Base-by-base conservation (phyloP, 2,797 vertebrate species). In the Ambastaia sidthimunki region DNA sequence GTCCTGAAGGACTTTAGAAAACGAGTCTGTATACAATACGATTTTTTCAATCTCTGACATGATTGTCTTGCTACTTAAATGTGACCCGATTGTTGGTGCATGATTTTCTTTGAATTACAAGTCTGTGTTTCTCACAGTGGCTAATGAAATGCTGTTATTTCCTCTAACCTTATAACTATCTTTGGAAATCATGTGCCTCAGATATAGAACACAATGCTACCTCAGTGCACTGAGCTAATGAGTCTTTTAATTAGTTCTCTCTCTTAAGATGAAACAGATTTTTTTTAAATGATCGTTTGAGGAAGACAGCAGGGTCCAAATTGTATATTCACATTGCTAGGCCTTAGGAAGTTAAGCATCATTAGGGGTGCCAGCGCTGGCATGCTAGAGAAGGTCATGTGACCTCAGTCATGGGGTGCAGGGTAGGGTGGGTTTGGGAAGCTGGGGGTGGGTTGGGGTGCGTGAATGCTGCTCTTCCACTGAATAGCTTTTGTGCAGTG, bases 401-500 rank as follows among this genome's bases (percentile, higher is more conserved):
- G 82, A 84, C 71, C 79, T 66, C 74, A 71, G 75, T 23, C 65
- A 65, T 73, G 59, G 54, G 76, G 86, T 69, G 81, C 67, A 28
- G 13, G 28, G 16, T 87, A 28, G 86, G 87, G 6, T 60, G 71
- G 86, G 60, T 82, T 66, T 25, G 11, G 31, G 16, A 63, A 63
- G 62, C 7, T 55, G 75, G 86, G 74, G 82, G 66, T 28, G 13
- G 28, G 16, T 86, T 55, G 86, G 87, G 12, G 19, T 78, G 50
- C 54, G 60, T 34, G 89, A 90, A 68, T 80, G 69, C 65, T 18
- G 63, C n/a, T 74, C 44, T 84, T 83, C 77, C 60, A 75, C 78
- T 91, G 91, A 90, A 91, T 89, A 88, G 88, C 84, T 90, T 92
- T 94, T 94, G 93, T 94, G 89, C 82, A 77, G 74, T 75, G 82